These are phyloP conservation scores for Embiotoca jacksoni DNA, from an alignment of 2,113 vertebrate genomes.

Conservation along the genomic window DNA sequence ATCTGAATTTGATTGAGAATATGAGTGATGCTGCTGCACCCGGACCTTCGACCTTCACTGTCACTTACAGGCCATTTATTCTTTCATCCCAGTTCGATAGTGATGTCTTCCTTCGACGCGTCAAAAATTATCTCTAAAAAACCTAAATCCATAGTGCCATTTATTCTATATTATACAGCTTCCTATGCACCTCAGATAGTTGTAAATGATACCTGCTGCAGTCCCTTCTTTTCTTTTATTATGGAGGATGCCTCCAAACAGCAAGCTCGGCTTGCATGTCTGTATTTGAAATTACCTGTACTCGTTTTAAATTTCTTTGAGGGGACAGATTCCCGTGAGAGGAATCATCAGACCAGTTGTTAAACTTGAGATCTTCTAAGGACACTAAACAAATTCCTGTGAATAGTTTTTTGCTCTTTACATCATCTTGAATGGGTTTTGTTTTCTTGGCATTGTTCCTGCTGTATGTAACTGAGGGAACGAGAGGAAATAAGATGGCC, in stretches of 20 bases:
- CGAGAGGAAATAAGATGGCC: too few relatives aligned
- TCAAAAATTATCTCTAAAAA: neutral
- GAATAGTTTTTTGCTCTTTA: too few relatives aligned
- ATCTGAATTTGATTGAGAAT: neutral
- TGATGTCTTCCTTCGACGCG: neutral
- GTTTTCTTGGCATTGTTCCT: too few relatives aligned
- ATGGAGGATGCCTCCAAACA: neutral
- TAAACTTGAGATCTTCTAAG: too few relatives aligned
- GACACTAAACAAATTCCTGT: too few relatives aligned
- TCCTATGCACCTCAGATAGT: neutral
- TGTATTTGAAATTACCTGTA: neutral
- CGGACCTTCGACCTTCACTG: too few relatives aligned
- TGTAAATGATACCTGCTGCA: neutral
- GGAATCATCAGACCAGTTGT: conserved; percentile 12
- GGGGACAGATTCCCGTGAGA: neutral
- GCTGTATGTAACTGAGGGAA: too few relatives aligned
- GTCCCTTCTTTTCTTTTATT: neutral
- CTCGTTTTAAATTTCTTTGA: neutral
- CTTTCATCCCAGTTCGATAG: too few relatives aligned
- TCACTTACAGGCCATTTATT: too few relatives aligned
- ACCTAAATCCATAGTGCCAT: neutral
- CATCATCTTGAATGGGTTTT: too few relatives aligned
- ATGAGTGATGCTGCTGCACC: neutral
- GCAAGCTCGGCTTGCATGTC: neutral
- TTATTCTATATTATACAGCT: neutral